Evolutionary conservation across 2,113 vertebrate species (phyloP), one percentile per base, ranked within the genome.

Genomic region (Quiscalus mexicanus): DNA sequence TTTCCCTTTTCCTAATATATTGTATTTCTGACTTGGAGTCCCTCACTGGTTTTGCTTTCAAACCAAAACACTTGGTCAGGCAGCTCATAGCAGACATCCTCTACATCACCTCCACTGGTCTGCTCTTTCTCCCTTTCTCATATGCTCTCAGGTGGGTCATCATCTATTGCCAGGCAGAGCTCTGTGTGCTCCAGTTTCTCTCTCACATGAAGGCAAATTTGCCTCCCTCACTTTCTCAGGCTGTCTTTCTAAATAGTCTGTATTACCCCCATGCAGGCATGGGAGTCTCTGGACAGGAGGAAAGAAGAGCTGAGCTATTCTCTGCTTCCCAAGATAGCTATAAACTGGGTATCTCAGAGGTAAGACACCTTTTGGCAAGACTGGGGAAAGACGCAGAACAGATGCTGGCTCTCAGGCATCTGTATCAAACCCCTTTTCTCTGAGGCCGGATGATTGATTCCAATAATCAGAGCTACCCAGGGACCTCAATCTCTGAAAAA

Each of bases 181-280:
- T 81, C 62, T 12, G 24, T n/a, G 24, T 24, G 50, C 33, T 60
- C 39, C 62, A 70, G 27, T 35, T 80, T 18, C n/a, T 41, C 22
- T 89, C 14, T 53, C 63, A 39, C 8, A 49, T 39, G 13, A 49
- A 71, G 27, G 31, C 18, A 3, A 45, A 50, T 28, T 75, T 8
- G 33, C 6, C 8, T 24, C 45, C n/a, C 31, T 63, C 0, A 0
- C 58, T 33, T 76, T 65, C 31, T 24, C 45, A 45, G 11, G 11
- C 22, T 87, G n/a, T 47, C 16, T 55, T 71, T 70, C n/a, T 71
- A 55, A 30, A 41, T 11, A 56, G 16, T 56, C 28, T 62, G 39
- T 18, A 35, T 60, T 31, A 4, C 3, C 21, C 4, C n/a, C 2
- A 7, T 49, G 45, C 11, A 77, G 35, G 52, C 25, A 52, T 17